These are phyloP conservation scores for Actinernus sp. DNA, from an alignment of 92 coral and sea anemone genomes.

Conservation along the genomic window DNA sequence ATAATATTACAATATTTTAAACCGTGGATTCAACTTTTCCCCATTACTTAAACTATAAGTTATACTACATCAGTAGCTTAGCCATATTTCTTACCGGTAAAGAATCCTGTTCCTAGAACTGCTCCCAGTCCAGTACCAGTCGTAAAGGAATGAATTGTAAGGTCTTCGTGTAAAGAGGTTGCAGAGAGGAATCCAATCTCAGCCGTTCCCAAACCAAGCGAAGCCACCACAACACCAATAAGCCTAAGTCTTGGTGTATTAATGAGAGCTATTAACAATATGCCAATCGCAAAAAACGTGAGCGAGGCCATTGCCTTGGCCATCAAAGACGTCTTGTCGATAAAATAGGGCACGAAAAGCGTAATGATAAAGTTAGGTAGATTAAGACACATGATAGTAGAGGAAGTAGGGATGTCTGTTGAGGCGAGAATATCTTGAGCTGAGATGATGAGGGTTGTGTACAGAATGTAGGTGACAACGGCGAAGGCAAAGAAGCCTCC, in stretches of 20 bases:
- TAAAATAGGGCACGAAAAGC: constrained; percentile 9
- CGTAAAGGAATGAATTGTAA: constrained; percentile 21
- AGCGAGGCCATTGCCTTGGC: constrained; percentile 6
- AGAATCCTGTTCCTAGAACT: constrained; percentile 9
- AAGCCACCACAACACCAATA: constrained; percentile 14
- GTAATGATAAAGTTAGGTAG: constrained; percentile 23
- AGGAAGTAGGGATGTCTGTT: constrained; percentile 17
- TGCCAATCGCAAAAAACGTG: constrained; percentile 1
- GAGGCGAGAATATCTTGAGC: constrained; percentile 37
- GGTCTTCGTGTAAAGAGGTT: constrained; percentile 24
- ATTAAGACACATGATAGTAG: constrained; percentile 14
- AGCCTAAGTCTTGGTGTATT: constrained; percentile 12
- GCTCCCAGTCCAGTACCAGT: constrained; percentile 27
- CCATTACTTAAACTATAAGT: too few relatives aligned
- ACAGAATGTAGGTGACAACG: constrained; percentile 11
- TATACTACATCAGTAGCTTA: too few relatives aligned
- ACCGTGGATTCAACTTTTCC: too few relatives aligned
- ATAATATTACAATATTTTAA: too few relatives aligned
- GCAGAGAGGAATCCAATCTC: constrained; percentile 37
- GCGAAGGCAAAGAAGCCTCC: constrained; percentile 14
- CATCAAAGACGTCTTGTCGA: constrained; percentile 25
- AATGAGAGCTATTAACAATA: constrained; percentile 10
- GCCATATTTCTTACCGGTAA: constrained; percentile 26
- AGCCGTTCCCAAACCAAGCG: constrained; percentile 19
- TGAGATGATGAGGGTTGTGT: constrained; percentile 5